A percentile compares a stretch with the other conserved stretches of the same genome.
phyloP scores from a whole-genome alignment of 2,113 vertebrate genomes.

The Upupa epops region DNA sequence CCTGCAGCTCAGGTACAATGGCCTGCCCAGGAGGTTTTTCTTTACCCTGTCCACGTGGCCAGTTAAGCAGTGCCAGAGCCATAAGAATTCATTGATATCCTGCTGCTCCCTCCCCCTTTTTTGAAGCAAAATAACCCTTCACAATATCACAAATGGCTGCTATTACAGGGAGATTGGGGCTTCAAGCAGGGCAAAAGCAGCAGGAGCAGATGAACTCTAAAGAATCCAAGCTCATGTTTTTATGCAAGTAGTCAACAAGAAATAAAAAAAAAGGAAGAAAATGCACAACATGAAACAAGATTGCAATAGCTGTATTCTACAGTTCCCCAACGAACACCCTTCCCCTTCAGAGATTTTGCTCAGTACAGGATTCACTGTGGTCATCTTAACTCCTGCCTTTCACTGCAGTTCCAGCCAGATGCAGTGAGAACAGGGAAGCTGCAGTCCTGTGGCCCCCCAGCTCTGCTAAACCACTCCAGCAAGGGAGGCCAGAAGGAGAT shows the following conservation, averaged over 20 bases:
- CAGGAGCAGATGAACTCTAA: slow-evolving; percentile 15
- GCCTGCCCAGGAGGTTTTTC: background rate
- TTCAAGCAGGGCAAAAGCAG: slow-evolving; percentile 43
- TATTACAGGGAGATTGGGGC: background rate
- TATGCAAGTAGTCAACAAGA: slow-evolving; percentile 2
- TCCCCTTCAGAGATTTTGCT: background rate
- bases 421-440: background rate
- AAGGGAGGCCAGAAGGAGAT: background rate
- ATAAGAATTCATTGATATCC: background rate
- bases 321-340: background rate
- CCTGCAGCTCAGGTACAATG: slow-evolving; percentile 2
- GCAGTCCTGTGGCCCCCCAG: background rate
- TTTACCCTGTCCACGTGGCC: background rate
- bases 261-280: slow-evolving; percentile 3
- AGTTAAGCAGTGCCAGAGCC: background rate
- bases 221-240: background rate
- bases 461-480: background rate
- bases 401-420: background rate
- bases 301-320: background rate
- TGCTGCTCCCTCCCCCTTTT: background rate
- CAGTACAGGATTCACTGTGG: background rate
- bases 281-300: background rate
- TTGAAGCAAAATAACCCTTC: slow-evolving; percentile 1
- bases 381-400: background rate
- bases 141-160: background rate